Evolutionary conservation across 2,888 invertebrate species (phyloP).

Genomic region (Odontothrips loti): DNA sequence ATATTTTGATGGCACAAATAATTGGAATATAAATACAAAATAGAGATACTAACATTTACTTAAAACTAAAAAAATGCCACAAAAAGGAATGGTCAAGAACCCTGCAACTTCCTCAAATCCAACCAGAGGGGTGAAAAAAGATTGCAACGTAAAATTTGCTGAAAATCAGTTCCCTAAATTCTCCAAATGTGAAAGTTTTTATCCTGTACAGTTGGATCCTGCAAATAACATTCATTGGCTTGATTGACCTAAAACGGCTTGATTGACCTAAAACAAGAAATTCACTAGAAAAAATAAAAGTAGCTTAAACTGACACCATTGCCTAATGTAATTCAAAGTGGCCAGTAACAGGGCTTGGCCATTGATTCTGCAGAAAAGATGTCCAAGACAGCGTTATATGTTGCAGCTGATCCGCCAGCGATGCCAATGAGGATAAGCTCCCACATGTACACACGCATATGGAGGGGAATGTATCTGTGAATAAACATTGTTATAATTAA

Average conservation of each 20-base stretch:
- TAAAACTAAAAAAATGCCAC: background rate
- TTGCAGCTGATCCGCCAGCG: constrained; percentile 57
- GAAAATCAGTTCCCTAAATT: too few species aligned
- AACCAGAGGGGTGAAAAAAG: too few species aligned
- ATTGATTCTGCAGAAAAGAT: constrained; percentile 50
- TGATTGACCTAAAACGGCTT: too few species aligned
- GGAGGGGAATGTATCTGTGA: constrained; percentile 55
- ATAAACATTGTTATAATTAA: constrained; percentile 32
- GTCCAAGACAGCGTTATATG: constrained; percentile 57
- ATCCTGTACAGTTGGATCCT: too few species aligned
- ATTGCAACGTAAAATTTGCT: too few species aligned
- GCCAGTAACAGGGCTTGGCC: constrained; percentile 46
- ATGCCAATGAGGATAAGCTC: constrained; percentile 58
- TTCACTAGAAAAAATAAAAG: background rate
- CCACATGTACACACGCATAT: constrained; percentile 58
- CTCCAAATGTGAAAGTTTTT: too few species aligned
- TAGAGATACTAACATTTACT: background rate
- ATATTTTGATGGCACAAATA: background rate
- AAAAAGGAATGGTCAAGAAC: too few species aligned
- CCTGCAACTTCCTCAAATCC: too few species aligned
- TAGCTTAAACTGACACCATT: background rate
- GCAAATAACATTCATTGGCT: too few species aligned
- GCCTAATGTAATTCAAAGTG: background rate
- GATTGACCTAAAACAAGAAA: background rate
- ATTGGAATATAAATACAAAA: background rate